These are phyloP conservation scores for Cordilura impudica DNA, from an alignment of 2,888 invertebrate species.

Conservation along the genomic window DNA sequence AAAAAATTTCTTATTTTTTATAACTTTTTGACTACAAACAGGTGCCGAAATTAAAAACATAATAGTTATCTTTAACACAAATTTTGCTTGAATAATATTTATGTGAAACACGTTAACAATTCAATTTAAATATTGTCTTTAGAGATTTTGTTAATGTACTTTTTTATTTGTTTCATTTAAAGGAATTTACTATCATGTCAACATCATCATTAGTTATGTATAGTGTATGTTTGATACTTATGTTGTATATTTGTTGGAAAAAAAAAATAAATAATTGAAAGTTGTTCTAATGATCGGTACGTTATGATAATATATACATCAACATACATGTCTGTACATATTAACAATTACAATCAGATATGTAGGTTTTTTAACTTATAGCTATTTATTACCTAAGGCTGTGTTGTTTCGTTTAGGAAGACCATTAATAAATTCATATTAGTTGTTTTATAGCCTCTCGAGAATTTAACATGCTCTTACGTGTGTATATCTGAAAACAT, in stretches of 20 bases:
- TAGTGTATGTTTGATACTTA: conserved; percentile 33
- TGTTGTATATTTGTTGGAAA: conserved; percentile 9
- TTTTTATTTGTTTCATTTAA: neutral
- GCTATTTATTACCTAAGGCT: neutral
- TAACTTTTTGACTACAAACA: conserved; percentile 26
- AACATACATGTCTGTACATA: neutral
- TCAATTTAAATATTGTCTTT: conserved; percentile 48
- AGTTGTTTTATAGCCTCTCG: conserved; percentile 10
- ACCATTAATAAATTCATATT: conserved; percentile 1
- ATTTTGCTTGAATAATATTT: conserved; percentile 27
- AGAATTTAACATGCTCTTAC: neutral
- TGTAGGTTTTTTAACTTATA: neutral
- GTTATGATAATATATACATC: conserved; percentile 29
- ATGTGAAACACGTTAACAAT: conserved; percentile 54
- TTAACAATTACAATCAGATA: neutral
- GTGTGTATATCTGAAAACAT: no score
- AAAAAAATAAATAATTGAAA: conserved; percentile 30
- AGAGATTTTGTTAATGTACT: conserved; percentile 41
- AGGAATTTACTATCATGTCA: conserved; percentile 8
- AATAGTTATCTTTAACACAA: conserved; percentile 2
- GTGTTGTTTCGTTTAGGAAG: neutral
- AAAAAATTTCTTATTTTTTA: conserved; percentile 7
- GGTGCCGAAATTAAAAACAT: conserved; percentile 13
- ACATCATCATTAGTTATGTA: conserved; percentile 52
- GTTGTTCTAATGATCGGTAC: conserved; percentile 37